Base-by-base conservation (phyloP, 2,888 invertebrate genomes). In the Colletes collaris region DNA sequence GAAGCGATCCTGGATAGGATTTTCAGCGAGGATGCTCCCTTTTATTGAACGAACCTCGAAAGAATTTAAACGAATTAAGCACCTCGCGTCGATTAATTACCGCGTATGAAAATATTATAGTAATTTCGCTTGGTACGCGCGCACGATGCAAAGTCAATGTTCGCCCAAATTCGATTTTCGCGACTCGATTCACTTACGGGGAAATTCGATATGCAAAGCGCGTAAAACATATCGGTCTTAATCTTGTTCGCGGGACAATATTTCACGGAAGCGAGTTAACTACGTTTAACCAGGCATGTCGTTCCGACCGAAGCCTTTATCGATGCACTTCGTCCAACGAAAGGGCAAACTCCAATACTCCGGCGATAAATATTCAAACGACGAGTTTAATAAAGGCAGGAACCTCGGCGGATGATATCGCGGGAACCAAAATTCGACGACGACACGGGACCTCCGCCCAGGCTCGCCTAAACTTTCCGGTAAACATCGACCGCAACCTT, bases 401-500 rank as follows among this genome's bases (percentile, higher is more conserved):
- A 27, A 40, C 40, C 40, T 4, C 40, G 40, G 3, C 27, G 1
- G 27, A 27, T 27, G 27, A 27, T 27, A 27, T 27, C 27, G 27
- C 27, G 27, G 6, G 40, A 40, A 40, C 40, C 40, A 40, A 40
- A 40, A 40, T 40, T 40, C 40, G 27, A 27, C 40, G 6, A 40
- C 40, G 40, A 40, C 6, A 40, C 40, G 40, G 40, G 40, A 6
- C 27, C 27, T 27, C 27, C 0, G 27, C 2, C 27, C 27, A 27
- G n/a, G 7, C 2, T 50, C 10, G 37, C 11, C 37, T 49, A 40
- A 37, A 16, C 49, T 56, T 63, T 63, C 55, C 27, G 1, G 27
- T 27, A 49, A 44, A 37, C 27, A 71, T 71, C 49, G 55, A 63
- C 53, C 70, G 49, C 55, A 13, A 35, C 35, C 46, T 55, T 56